These are phyloP conservation scores for Diprion similis DNA, from an alignment of 1,140 invertebrate genomes.

Conservation along the genomic window DNA sequence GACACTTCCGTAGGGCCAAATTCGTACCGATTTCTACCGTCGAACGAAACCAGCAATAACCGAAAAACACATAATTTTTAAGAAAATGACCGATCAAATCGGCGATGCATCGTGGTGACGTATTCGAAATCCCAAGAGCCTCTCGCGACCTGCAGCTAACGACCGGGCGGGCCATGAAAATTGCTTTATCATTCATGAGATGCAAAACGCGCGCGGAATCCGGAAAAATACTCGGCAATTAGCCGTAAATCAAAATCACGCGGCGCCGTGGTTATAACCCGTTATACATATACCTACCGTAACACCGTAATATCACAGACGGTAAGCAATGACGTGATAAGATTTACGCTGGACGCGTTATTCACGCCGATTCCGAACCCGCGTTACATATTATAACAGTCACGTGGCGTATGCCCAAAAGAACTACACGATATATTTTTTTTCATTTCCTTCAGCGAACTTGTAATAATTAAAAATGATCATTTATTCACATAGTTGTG, in stretches of 20 bases:
- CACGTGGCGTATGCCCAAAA: too few relatives aligned
- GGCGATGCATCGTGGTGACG: too few relatives aligned
- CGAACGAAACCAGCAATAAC: too few relatives aligned
- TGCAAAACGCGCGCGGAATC: slow-evolving; percentile 39
- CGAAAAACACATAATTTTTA: too few relatives aligned
- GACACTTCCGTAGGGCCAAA: too few relatives aligned
- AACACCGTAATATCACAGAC: slow-evolving; percentile 36
- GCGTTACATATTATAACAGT: slow-evolving; percentile 8
- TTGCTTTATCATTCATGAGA: slow-evolving; percentile 47
- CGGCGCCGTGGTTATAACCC: slow-evolving; percentile 43
- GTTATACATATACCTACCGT: slow-evolving; percentile 49
- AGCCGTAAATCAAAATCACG: slow-evolving; percentile 52
- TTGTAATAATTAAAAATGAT: too few relatives aligned
- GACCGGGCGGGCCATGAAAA: slow-evolving; percentile 29
- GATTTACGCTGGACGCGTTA: slow-evolving; percentile 49
- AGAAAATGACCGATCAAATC: too few relatives aligned
- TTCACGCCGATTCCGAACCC: slow-evolving; percentile 11
- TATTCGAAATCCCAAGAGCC: too few relatives aligned
- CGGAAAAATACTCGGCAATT: slow-evolving; percentile 47
- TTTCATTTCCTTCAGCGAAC: too few relatives aligned
- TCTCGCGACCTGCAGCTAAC: neutral
- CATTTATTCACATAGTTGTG: too few relatives aligned
- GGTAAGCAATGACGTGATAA: slow-evolving; percentile 55
- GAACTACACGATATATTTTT: too few relatives aligned
- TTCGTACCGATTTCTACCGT: too few relatives aligned